phyloP scores from a whole-genome alignment of 2,113 vertebrate species.

The Epinephelus cyanopodus region DNA sequence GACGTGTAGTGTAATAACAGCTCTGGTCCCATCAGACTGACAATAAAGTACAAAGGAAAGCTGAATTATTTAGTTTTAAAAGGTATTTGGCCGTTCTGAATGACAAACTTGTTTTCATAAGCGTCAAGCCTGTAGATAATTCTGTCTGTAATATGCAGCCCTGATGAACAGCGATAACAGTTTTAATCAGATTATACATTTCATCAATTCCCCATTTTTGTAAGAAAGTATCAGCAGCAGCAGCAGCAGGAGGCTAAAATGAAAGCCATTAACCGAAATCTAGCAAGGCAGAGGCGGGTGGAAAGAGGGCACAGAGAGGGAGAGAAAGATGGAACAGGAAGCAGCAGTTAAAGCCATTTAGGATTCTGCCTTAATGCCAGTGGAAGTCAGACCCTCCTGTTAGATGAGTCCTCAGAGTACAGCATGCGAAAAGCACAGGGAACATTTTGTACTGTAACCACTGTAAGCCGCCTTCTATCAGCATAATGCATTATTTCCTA shows the following conservation, averaged over 20 bases:
- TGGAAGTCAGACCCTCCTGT: slow-evolving; percentile 24
- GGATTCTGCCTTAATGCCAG: slow-evolving; percentile 15
- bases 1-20: neutral
- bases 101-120: slow-evolving; percentile 2
- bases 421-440: slow-evolving; percentile 31
- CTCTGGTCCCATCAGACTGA: neutral
- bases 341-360: slow-evolving; percentile 12
- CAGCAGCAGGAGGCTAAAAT: neutral
- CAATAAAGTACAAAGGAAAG: neutral
- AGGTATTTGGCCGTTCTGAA: neutral
- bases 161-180: neutral
- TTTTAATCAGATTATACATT: neutral
- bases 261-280: neutral
- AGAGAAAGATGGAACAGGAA: neutral
- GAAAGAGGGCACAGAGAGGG: neutral
- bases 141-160: too few species aligned
- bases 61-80: neutral
- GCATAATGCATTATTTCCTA: slow-evolving; percentile 41
- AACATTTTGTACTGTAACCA: slow-evolving; percentile 50
- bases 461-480: slow-evolving; percentile 45
- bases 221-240: neutral
- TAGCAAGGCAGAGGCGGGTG: neutral
- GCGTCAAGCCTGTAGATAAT: neutral
- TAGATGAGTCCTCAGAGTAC: slow-evolving; percentile 33
- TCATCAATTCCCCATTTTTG: neutral